Percentiles rank a stretch among this genome's conserved stretches.
Evolutionary conservation across 2,113 vertebrate genomes (phyloP).

Genomic region (Andinoacara biseriatus): DNA sequence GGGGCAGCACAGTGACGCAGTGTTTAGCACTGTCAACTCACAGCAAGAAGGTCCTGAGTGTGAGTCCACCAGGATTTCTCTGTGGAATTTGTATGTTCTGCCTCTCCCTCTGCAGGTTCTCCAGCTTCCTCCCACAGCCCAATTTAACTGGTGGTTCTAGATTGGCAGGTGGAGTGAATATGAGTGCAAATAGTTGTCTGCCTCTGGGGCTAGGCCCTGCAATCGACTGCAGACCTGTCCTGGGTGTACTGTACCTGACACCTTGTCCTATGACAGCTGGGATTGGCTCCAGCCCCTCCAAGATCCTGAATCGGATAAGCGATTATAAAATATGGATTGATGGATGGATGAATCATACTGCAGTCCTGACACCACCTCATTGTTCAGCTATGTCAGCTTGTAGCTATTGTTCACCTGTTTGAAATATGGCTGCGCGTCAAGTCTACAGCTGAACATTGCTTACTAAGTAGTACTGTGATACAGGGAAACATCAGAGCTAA

Average conservation of each 20-base stretch:
- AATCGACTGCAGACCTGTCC: background rate
- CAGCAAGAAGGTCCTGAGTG: background rate
- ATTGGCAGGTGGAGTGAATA: background rate
- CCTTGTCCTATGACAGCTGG: no score
- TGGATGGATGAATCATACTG: background rate
- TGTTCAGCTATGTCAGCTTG: background rate
- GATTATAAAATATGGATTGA: background rate
- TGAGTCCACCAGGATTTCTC: background rate
- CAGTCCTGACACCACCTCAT: background rate
- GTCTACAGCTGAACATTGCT: background rate
- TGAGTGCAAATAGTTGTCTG: background rate
- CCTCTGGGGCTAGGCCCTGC: background rate
- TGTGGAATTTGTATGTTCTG: background rate
- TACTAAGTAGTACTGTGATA: background rate
- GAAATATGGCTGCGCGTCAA: background rate
- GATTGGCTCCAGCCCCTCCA: background rate
- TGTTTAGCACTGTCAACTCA: background rate
- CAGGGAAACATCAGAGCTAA: background rate
- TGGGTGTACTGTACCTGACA: no score
- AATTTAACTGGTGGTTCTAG: background rate
- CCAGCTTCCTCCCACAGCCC: background rate
- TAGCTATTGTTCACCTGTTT: background rate
- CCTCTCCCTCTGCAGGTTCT: background rate
- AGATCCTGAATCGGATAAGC: background rate
- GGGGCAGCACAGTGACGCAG: background rate